phyloP scores from a whole-genome alignment of 2,888 invertebrate genomes.

The Heteromyza rotundicornis region DNA sequence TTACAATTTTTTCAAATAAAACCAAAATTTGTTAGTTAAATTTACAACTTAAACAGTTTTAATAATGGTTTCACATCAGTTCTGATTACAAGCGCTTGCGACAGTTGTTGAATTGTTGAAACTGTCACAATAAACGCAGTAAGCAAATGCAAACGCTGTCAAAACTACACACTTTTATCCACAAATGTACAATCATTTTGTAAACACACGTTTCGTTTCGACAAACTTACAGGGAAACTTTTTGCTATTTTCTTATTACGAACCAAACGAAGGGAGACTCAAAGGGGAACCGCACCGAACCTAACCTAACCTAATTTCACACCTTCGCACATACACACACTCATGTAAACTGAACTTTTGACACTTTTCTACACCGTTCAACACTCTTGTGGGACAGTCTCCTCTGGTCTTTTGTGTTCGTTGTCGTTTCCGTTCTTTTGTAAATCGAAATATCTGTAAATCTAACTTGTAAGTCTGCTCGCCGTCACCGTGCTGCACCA shows the following conservation, averaged over 20 bases:
- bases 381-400: too few species aligned
- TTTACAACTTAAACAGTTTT: not conserved
- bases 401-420: too few species aligned
- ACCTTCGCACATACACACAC: too few species aligned
- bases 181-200: conserved; percentile 51
- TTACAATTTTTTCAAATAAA: not conserved
- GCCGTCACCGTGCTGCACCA: not conserved
- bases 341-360: not conserved
- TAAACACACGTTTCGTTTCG: conserved; percentile 30
- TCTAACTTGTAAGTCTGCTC: not conserved
- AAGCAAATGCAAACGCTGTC: not conserved
- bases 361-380: too few species aligned
- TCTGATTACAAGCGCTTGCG: too few species aligned
- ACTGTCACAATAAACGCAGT: not conserved
- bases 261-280: too few species aligned
- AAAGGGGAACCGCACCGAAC: too few species aligned
- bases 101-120: too few species aligned
- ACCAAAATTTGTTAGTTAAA: not conserved
- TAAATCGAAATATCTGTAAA: not conserved
- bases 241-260: conserved; percentile 6
- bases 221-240: conserved; percentile 6
- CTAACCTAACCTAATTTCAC: too few species aligned
- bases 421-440: not conserved
- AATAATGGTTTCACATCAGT: not conserved
- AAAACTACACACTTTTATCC: not conserved